A percentile compares a stretch with the other conserved stretches of the same genome.
phyloP scores from a whole-genome alignment of 2,888 invertebrate genomes.

The Protophormia terraenovae region DNA sequence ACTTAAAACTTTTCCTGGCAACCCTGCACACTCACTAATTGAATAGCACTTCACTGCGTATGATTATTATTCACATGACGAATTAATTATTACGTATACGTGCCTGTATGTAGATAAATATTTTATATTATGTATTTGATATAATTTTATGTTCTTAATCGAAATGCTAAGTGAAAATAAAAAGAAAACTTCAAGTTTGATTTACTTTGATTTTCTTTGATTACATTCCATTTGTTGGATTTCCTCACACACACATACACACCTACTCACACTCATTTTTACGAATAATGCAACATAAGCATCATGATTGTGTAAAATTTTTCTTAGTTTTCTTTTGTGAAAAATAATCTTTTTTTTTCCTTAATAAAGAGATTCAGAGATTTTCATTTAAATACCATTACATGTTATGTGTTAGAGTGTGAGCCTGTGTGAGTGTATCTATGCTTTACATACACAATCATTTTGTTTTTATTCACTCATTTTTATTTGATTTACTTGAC shows the following conservation, averaged over 20 bases:
- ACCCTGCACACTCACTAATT: no score
- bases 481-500: slow-evolving; percentile 34
- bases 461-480: slow-evolving; percentile 32
- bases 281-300: not conserved
- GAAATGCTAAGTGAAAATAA: not conserved
- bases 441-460: slow-evolving; percentile 12
- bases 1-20: no score
- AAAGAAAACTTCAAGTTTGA: not conserved
- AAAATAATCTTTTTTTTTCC: not conserved
- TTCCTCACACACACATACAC: not conserved
- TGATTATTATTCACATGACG: not conserved
- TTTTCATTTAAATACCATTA: not conserved
- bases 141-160: not conserved
- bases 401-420: not conserved
- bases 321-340: not conserved
- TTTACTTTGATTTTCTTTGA: slow-evolving; percentile 7
- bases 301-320: not conserved
- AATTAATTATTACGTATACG: not conserved
- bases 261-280: not conserved
- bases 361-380: not conserved
- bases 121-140: no score
- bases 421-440: not conserved
- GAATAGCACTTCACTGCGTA: not conserved
- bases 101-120: not conserved
- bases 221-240: not conserved